Conservation (phyloP, 2,113 vertebrate species). For the Galemys pyrenaicus region DNA sequence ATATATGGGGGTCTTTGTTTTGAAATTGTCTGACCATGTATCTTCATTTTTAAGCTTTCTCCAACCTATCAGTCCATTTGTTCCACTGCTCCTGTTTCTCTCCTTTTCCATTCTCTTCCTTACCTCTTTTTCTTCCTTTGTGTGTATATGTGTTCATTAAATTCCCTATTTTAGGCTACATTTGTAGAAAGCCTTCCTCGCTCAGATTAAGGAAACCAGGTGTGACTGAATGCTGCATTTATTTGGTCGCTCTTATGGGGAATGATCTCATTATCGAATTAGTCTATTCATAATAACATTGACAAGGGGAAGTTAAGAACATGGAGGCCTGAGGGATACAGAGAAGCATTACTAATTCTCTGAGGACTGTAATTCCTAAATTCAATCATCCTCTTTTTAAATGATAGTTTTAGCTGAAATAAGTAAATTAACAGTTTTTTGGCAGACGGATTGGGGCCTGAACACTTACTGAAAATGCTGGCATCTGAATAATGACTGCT, state of each 20-base stretch:
- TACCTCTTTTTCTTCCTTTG: neutral
- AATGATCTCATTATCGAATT: conserved; percentile 80
- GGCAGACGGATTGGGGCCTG: conserved; percentile 65
- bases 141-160: conserved; percentile 15
- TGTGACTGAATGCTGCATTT: conserved; percentile 76
- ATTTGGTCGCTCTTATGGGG: conserved; percentile 75
- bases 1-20: neutral
- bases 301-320: conserved; percentile 74
- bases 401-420: conserved; percentile 78
- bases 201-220: conserved; percentile 69
- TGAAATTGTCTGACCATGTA: neutral
- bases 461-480: conserved; percentile 34
- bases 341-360: conserved; percentile 76
- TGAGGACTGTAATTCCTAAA: conserved; percentile 79
- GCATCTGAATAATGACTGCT: conserved; percentile 22
- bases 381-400: conserved; percentile 79
- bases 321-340: conserved; percentile 70
- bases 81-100: neutral
- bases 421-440: conserved; percentile 83
- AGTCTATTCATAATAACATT: conserved; percentile 78
- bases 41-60: neutral
- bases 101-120: neutral
- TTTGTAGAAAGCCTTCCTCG: conserved; percentile 44
- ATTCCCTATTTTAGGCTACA: conserved; percentile 54
- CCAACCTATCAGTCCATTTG: neutral